Base-by-base conservation (phyloP, 2,113 vertebrate genomes). In the Nerophis ophidion region DNA sequence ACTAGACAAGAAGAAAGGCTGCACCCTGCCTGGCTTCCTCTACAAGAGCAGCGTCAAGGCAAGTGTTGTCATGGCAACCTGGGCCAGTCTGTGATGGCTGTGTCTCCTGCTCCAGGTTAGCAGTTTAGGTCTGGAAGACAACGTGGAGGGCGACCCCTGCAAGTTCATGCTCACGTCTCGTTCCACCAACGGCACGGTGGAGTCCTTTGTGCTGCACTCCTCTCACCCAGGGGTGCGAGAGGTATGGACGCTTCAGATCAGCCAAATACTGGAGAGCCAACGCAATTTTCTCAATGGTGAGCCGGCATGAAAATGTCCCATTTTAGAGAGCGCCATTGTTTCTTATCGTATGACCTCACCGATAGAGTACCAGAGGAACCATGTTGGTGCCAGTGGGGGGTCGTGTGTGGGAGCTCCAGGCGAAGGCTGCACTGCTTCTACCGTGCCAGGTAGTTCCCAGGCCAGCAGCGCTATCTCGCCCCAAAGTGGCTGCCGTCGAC, bases 11-110 rank as follows among this genome's bases (percentile, higher is more conserved):
- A 98, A 97, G 88, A 96, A 93, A 86, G 97, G 96, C 68, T 95
- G 94, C 89, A 96, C 94, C 57, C 88, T 93, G 89, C 96, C 97
- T 0, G 94, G 95, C 60, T 99, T 97, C 87, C 92, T 98, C 63
- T 99, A 98, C 77, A 99, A 94, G 87, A 93, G 93, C 87, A 97
- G 95, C 66, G 95, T 99, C 84, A 99, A 99, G 94, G 97, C 98
- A 88, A 68, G 7, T 1, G 13, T 26, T 11, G 16, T 7, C 49
- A 51, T 9, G 1, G 8, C 8, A 16, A 26, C n/a, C 11, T 17
- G 49, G 9, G 48, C 15, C 17, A 11, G 8, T 26, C 49, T 26
- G 8, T n/a, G 5, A 35, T 47, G 26, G 42, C 12, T 33, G 45
- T 56, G 5, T 45, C 8, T 26, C 13, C 13, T 7, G 6, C 13